Evolutionary conservation across 1,140 invertebrate genomes (phyloP).

Genomic region (Maniola jurtina): DNA sequence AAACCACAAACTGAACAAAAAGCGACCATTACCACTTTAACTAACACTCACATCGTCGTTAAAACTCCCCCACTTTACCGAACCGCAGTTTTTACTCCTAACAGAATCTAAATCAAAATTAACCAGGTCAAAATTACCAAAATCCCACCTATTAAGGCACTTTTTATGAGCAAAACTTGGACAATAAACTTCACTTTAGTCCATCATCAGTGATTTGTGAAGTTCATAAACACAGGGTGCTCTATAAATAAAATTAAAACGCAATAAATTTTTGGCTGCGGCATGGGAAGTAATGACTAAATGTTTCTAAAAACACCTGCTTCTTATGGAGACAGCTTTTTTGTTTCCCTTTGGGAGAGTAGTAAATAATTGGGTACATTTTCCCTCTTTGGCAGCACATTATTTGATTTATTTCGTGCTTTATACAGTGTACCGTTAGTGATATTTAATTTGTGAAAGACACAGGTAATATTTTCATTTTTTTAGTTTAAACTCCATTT

Average conservation of each 20-base stretch:
- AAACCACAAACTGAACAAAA: not conserved
- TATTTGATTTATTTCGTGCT: not conserved
- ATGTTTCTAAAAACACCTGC: constrained; percentile 29
- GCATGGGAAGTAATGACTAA: constrained; percentile 22
- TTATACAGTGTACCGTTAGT: not conserved
- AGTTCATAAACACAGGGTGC: constrained; percentile 22
- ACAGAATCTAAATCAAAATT: constrained; percentile 10
- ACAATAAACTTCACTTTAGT: constrained; percentile 19
- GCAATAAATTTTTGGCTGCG: constrained; percentile 22
- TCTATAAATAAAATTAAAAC: constrained; percentile 35
- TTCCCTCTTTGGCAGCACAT: not conserved
- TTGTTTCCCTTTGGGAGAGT: constrained; percentile 10
- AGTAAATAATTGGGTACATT: not conserved
- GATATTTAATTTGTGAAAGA: not conserved
- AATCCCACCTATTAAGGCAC: constrained; percentile 8
- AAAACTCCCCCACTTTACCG: not conserved
- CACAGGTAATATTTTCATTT: not conserved
- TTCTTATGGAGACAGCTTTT: constrained; percentile 19
- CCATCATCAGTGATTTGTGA: constrained; percentile 25
- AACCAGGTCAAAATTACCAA: not conserved
- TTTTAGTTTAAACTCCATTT: no score
- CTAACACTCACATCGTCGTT: not conserved
- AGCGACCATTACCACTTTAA: not conserved
- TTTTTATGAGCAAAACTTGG: constrained; percentile 12
- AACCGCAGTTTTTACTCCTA: not conserved